Evolutionary conservation across 2,888 invertebrate species (phyloP).

Genomic region (Prosapia bicincta): DNA sequence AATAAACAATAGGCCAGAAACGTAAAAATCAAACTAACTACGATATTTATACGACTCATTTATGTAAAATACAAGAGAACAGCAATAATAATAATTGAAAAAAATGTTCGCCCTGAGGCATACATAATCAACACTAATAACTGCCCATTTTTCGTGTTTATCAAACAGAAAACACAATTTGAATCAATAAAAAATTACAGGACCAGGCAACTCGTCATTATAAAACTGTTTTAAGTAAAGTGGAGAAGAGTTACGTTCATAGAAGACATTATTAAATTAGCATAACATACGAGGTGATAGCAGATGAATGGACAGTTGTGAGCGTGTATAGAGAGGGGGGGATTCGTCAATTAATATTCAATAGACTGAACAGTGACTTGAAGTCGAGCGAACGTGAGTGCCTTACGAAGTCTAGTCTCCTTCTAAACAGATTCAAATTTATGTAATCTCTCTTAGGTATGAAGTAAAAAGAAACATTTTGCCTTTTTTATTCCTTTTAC

Average conservation of each 20-base stretch:
- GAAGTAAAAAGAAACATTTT: neutral
- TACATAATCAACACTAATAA: no score
- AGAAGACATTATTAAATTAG: neutral
- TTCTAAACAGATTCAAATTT: conserved; percentile 26
- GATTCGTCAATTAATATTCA: neutral
- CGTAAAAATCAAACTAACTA: no score
- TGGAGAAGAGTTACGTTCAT: neutral
- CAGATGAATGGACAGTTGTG: neutral
- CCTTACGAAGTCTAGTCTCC: neutral
- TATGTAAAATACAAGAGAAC: no score
- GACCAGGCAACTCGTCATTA: neutral
- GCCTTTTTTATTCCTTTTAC: neutral
- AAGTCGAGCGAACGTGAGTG: neutral
- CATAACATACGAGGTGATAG: neutral
- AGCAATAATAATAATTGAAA: no score
- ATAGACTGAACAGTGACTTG: neutral
- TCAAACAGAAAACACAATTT: neutral
- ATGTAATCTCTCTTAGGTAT: conserved; percentile 22
- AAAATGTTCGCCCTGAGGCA: no score
- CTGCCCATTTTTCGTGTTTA: neutral
- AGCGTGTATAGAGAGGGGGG: neutral
- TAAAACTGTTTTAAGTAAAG: neutral
- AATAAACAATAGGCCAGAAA: no score
- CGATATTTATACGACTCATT: no score
- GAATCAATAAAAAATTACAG: neutral